Percentiles rank a stretch among this genome's conserved stretches.
Conservation (phyloP, 1,140 invertebrate species). For the Archivesica marissinica region DNA sequence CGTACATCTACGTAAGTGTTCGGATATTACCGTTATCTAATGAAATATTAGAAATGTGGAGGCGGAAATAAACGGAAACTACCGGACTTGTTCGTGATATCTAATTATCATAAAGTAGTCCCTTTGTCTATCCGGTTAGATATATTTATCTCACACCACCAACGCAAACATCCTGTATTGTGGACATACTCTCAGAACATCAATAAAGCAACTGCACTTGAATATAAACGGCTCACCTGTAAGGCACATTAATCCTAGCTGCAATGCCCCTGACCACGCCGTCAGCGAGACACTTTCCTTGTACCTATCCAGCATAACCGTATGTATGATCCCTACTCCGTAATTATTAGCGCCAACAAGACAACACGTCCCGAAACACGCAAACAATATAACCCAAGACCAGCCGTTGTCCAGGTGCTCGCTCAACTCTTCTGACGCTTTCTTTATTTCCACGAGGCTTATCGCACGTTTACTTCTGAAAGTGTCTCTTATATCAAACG, state of each 20-base stretch:
- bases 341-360: slow-evolving; percentile 30
- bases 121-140: too few species aligned
- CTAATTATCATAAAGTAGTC: too few species aligned
- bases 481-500: neutral
- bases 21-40: too few species aligned
- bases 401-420: slow-evolving; percentile 20
- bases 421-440: neutral
- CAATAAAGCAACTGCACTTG: too few species aligned
- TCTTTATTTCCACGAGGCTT: neutral
- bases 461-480: neutral
- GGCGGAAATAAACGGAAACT: too few species aligned
- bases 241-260: slow-evolving; percentile 2
- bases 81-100: too few species aligned
- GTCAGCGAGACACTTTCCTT: slow-evolving; percentile 32
- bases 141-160: too few species aligned
- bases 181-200: too few species aligned
- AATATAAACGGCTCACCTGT: slow-evolving; percentile 36
- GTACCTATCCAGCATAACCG: slow-evolving; percentile 23
- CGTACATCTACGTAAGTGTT: too few species aligned
- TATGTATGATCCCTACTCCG: slow-evolving; percentile 37
- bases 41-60: too few species aligned
- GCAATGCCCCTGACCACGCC: slow-evolving; percentile 42
- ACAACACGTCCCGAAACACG: slow-evolving; percentile 30
- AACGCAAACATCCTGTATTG: too few species aligned
- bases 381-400: slow-evolving; percentile 44